Conservation (phyloP, 2,113 vertebrate genomes). For the Lota lota region DNA sequence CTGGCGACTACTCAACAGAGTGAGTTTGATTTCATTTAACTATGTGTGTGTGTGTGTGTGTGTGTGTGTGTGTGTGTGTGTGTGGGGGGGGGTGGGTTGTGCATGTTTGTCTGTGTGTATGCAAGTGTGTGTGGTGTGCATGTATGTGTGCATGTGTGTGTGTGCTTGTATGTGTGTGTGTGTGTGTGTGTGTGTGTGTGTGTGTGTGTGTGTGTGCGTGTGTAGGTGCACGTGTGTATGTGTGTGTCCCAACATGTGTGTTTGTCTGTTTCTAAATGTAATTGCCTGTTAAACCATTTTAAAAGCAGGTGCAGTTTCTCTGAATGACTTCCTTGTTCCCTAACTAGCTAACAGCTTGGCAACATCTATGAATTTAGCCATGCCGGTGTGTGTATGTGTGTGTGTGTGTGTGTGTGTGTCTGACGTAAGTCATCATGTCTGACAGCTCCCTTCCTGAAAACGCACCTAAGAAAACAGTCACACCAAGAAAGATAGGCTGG, state of each 20-base stretch:
- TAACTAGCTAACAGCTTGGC: conserved; percentile 52
- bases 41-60: conserved; percentile 14
- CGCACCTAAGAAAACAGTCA: conserved; percentile 68
- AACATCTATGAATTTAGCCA: conserved; percentile 19
- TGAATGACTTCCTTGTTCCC: conserved; percentile 69
- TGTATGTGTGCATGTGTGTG: conserved; percentile 8
- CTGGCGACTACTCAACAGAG: conserved; percentile 38
- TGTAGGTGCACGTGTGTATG: conserved; percentile 19
- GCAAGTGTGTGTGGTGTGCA: conserved; percentile 4
- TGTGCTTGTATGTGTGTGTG: neutral
- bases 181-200: conserved; percentile 10
- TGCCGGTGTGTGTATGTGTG: conserved; percentile 17
- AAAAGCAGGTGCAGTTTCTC: conserved; percentile 67
- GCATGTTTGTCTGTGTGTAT: conserved; percentile 18
- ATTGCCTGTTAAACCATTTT: conserved; percentile 62
- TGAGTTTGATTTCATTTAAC: conserved; percentile 40
- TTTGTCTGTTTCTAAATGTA: conserved; percentile 30
- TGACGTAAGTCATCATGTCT: conserved; percentile 63
- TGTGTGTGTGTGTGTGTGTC: conserved; percentile 31
- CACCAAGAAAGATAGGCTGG: conserved; percentile 4
- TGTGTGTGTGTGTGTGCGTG: conserved; percentile 3
- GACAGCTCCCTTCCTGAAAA: conserved; percentile 66
- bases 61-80: conserved; percentile 4
- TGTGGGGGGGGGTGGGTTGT: too few species aligned
- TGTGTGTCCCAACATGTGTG: neutral